A percentile compares a stretch with the other conserved stretches of the same genome.
Conservation (phyloP, 2,888 invertebrate genomes). For the Coleophora deauratella region DNA sequence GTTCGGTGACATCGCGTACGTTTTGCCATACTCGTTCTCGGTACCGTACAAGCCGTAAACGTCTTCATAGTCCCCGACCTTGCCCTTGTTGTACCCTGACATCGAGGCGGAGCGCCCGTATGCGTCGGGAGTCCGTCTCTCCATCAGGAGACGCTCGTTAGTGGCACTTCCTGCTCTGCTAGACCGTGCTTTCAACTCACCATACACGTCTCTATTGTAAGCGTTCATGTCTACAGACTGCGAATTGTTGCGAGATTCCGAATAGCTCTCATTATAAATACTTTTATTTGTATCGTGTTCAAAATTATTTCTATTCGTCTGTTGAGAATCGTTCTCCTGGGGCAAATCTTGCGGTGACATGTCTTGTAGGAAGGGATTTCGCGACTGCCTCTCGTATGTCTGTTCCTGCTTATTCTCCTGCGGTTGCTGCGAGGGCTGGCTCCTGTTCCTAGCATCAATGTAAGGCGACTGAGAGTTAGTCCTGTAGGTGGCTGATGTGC, state of each 20-base stretch:
- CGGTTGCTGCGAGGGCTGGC: constrained; percentile 35
- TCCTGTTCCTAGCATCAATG: constrained; percentile 59
- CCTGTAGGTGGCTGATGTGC: constrained; percentile 47
- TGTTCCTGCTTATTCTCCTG: constrained; percentile 43
- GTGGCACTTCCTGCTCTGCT: constrained; percentile 36
- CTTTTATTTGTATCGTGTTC: constrained; percentile 27
- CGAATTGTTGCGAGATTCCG: constrained; percentile 31
- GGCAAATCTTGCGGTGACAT: constrained; percentile 30
- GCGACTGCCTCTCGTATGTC: constrained; percentile 47
- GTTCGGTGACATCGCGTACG: constrained; percentile 77
- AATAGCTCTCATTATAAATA: constrained; percentile 13
- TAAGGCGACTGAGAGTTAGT: constrained; percentile 68
- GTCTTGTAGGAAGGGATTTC: constrained; percentile 59
- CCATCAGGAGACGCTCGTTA: constrained; percentile 62
- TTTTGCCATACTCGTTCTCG: constrained; percentile 56
- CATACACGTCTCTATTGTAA: constrained; percentile 51
- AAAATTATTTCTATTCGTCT: constrained; percentile 25
- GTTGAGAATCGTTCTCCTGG: constrained; percentile 25
- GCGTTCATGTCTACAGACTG: constrained; percentile 31
- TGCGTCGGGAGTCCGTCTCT: constrained; percentile 87
- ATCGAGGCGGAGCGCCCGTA: constrained; percentile 79
- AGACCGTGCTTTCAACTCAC: constrained; percentile 41
- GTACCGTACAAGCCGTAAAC: constrained; percentile 69
- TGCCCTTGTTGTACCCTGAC: constrained; percentile 51
- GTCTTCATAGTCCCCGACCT: constrained; percentile 83